Evolutionary conservation across 1,140 invertebrate species (phyloP), one percentile per base, ranked within the genome.

Genomic region (Drosophila willistoni): DNA sequence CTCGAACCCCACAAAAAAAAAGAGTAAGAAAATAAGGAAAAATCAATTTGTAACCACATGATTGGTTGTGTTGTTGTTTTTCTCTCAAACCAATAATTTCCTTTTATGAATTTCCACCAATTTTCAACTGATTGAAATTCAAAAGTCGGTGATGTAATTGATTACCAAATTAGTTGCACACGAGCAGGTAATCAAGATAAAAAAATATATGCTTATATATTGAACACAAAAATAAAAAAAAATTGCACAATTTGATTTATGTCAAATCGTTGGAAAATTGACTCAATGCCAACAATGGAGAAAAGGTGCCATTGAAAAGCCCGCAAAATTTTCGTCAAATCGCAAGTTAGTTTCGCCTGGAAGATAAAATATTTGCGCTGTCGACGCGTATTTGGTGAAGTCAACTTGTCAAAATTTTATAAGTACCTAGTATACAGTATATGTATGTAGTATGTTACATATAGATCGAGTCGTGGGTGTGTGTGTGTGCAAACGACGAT

Each of bases 351-450:
- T 66, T 72, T 70, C 2, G 54, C 68, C 17, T 17, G 36, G 61
- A 73, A 71, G 72, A 60, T 82, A 73, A 79, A 83, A 83, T 83
- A 83, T 83, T 83, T 83, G 77, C 79, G 68, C 76, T 83, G 81
- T 73, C 76, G 79, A 63, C 77, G 68, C 65, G 36, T 73, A 69
- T 79, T 79, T 79, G 77, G 56, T 70, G 57, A 59, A 68, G 61
- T 73, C 68, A 83, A 71, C 75, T 79, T 78, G 78, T 80, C 78
- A 80, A 80, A 74, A 77, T 67, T 75, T 19, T 51, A 51, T 51
- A 51, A 51, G 44, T 51, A 9, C 7, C 34, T 36, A 22, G 17
- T 22, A 51, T 22, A 51, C 9, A 51, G 17, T 19, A 47, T 19
- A 51, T 22, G 14, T 51, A 47, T 79, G 73, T 79, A 25, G 13